A percentile compares a stretch with the other conserved stretches of the same genome.
Evolutionary conservation across 2,113 vertebrate genomes (phyloP).

Genomic region (Xiphorhynchus elegans): DNA sequence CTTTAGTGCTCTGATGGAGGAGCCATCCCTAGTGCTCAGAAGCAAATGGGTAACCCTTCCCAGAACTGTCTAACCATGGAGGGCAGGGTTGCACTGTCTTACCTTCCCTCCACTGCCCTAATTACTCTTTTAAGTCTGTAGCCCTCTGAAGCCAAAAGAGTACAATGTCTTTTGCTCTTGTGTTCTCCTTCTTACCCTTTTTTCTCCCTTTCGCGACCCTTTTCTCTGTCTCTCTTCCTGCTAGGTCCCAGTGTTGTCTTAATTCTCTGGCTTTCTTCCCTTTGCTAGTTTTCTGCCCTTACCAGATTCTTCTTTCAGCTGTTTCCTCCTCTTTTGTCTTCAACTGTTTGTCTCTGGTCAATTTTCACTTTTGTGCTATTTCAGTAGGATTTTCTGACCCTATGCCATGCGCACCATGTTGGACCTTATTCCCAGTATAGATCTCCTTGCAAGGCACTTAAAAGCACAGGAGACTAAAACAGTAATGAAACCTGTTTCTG

Average conservation of each 20-base stretch:
- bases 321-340: background rate
- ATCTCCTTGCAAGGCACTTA: background rate
- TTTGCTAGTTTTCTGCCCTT: background rate
- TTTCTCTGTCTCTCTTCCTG: background rate
- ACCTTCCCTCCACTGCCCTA: background rate
- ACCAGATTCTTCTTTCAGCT: background rate
- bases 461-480: background rate
- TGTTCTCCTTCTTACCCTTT: background rate
- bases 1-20: background rate
- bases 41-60: background rate
- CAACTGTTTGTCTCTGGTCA: background rate
- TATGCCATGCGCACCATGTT: rapidly evolving
- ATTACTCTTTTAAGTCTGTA: background rate
- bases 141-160: background rate
- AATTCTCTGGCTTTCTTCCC: background rate
- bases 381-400: background rate
- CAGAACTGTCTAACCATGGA: background rate
- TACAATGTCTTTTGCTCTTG: background rate
- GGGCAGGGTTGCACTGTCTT: background rate
- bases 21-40: background rate
- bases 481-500: background rate
- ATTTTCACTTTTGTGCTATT: background rate
- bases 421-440: background rate
- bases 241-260: background rate
- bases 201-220: background rate